Percentiles rank a stretch among this genome's conserved stretches.
Evolutionary conservation across 92 coral and sea anemone genomes (phyloP).

Genomic region (Micromussa lordhowensis): DNA sequence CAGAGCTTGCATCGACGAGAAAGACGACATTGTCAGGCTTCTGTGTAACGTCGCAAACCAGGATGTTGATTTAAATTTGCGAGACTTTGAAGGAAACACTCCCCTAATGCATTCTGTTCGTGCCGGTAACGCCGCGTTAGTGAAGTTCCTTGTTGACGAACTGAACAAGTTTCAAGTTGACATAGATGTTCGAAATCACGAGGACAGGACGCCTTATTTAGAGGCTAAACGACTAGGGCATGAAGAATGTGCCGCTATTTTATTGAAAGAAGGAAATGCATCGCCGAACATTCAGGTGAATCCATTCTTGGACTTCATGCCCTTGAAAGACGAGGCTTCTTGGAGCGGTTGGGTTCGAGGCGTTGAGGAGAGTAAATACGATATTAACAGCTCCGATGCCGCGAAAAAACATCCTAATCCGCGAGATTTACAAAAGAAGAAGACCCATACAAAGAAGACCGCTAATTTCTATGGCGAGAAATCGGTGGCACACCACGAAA

Average conservation of each 20-base stretch:
- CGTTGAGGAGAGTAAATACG: constrained; percentile 33
- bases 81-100: constrained; percentile 85
- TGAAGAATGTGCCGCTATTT: constrained; percentile 78
- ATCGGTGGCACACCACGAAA: not conserved
- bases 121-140: constrained; percentile 76
- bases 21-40: constrained; percentile 80
- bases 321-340: constrained; percentile 30
- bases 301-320: constrained; percentile 84
- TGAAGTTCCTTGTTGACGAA: constrained; percentile 74
- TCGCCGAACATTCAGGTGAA: constrained; percentile 85
- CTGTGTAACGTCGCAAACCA: constrained; percentile 77
- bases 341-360: constrained; percentile 51
- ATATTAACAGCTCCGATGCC: constrained; percentile 15
- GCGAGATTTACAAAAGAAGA: constrained; percentile 21
- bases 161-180: constrained; percentile 83
- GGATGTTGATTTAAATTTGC: constrained; percentile 79
- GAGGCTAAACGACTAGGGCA: constrained; percentile 83
- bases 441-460: not conserved
- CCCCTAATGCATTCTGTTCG: constrained; percentile 86
- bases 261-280: constrained; percentile 81
- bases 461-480: not conserved
- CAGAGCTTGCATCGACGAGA: constrained; percentile 75
- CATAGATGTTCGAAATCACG: constrained; percentile 85
- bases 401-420: constrained; percentile 28
- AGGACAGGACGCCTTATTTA: constrained; percentile 94